Conservation (phyloP, 2,113 vertebrate species). For the Alouatta palliata region DNA sequence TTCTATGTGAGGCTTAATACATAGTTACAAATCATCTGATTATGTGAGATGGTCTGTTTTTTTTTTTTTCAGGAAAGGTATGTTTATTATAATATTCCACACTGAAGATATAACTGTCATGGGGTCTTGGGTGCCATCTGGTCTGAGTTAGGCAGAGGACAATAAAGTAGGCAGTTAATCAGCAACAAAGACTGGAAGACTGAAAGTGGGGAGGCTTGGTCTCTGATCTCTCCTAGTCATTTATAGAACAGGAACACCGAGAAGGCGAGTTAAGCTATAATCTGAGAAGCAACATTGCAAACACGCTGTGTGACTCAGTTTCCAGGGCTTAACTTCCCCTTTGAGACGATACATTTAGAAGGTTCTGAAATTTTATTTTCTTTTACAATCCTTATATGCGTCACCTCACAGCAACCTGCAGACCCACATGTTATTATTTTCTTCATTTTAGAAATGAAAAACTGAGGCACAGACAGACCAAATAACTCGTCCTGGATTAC, state of each 20-base stretch:
- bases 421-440: not conserved
- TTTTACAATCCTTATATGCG: not conserved
- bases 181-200: not conserved
- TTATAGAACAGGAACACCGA: not conserved
- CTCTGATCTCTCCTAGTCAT: not conserved
- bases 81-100: not conserved
- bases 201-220: not conserved
- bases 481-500: not conserved
- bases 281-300: not conserved
- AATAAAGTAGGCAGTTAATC: not conserved
- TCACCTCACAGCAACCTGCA: not conserved
- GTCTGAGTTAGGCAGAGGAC: not conserved
- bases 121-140: not conserved
- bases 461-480: not conserved
- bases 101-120: not conserved
- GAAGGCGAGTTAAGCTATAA: not conserved
- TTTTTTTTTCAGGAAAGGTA: not conserved
- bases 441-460: not conserved
- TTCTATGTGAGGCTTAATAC: not conserved
- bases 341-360: not conserved
- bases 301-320: not conserved
- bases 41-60: not conserved
- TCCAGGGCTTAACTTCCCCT: not conserved
- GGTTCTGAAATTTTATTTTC: not conserved
- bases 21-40: not conserved